Conservation (phyloP, 2,113 vertebrate genomes). For the Chionomys nivalis region DNA sequence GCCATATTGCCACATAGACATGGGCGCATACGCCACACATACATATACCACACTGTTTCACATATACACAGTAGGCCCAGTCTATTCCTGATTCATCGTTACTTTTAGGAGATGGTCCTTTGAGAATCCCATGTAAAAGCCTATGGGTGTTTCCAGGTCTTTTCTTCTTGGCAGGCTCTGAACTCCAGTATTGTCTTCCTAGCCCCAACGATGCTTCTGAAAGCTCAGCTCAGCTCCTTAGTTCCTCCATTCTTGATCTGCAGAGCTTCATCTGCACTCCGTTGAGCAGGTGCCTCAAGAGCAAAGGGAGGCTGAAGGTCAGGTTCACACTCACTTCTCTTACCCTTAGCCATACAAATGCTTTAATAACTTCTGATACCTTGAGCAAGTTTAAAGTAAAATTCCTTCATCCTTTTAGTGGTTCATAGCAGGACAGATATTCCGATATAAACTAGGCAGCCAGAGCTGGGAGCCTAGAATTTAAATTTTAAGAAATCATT, state of each 20-base stretch:
- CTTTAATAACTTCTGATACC: background rate
- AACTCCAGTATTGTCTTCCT: background rate
- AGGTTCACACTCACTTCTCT: background rate
- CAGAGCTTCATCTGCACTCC: background rate
- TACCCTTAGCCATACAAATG: background rate
- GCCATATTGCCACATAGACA: background rate
- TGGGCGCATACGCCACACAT: background rate
- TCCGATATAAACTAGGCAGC: background rate
- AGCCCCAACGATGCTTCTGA: background rate
- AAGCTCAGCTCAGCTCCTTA: background rate
- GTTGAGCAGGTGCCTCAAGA: background rate
- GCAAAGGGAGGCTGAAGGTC: background rate
- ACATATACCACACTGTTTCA: background rate
- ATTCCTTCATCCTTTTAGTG: background rate
- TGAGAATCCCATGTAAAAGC: background rate
- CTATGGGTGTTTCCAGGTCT: background rate
- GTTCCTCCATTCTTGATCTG: background rate
- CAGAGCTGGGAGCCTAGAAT: background rate
- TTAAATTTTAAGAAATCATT: slow-evolving; percentile 47
- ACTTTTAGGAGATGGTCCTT: background rate
- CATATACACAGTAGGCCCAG: background rate
- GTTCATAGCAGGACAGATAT: background rate
- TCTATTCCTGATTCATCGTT: background rate
- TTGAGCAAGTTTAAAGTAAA: background rate
- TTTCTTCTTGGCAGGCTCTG: background rate